These are phyloP conservation scores for Cydia strobilella DNA, from an alignment of 1,140 invertebrate genomes.

Conservation along the genomic window DNA sequence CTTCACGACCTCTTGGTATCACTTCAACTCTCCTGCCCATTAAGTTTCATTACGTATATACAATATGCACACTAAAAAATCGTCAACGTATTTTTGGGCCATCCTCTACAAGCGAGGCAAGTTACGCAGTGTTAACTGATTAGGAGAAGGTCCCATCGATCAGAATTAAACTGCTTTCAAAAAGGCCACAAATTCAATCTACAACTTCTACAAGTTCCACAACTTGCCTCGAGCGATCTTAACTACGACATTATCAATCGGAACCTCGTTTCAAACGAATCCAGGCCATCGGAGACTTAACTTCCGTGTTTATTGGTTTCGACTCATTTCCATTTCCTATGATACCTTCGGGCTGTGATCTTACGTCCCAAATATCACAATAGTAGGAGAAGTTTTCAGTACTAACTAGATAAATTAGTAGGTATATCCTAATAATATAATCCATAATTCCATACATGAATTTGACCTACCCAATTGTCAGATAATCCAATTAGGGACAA, in stretches of 20 bases:
- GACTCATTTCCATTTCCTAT: neutral
- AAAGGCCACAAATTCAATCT: neutral
- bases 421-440: slow-evolving; percentile 2
- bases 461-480: neutral
- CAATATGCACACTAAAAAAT: no score
- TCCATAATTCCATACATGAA: slow-evolving; percentile 1
- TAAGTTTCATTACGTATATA: no score
- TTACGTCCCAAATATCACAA: no score
- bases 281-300: neutral
- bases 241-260: neutral
- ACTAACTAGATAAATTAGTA: neutral
- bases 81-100: no score
- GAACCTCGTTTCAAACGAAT: slow-evolving; percentile 4
- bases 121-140: no score
- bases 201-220: neutral
- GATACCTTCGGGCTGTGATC: neutral
- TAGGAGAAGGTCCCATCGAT: neutral
- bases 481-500: slow-evolving; percentile 3
- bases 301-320: slow-evolving; percentile 1
- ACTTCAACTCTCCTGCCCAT: no score
- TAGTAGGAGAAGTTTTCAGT: neutral
- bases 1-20: no score
- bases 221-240: neutral
- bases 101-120: no score
- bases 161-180: neutral